Evolutionary conservation across 2,113 vertebrate genomes (phyloP), one percentile per base, ranked within the genome.

Genomic region (Rhipidura dahli): DNA sequence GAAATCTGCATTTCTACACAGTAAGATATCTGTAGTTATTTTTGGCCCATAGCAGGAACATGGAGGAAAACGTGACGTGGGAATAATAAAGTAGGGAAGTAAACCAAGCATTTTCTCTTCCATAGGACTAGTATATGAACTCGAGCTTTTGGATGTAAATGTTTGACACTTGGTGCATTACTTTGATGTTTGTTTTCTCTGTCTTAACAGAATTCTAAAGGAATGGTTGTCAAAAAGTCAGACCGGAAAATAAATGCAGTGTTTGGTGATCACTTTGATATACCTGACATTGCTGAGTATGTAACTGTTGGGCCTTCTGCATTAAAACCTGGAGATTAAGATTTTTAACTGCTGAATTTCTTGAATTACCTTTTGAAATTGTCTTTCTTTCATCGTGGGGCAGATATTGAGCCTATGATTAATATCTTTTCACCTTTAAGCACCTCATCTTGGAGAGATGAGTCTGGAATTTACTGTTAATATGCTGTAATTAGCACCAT

Each of bases 161-260:
- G 1, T 61, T 72, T 87, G n/a, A 23, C 9, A 40, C 3, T 6
- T 45, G 24, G 27, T 50, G 6, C 26, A n/a, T 70, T 26, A 54
- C 31, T 68, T 77, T 15, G 15, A 16, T 42, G 27, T 44, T 82
- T 83, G 7, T 49, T 89, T 93, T 72, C 40, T 92, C 61, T 90
- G n/a, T 77, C 78, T 81, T 60, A 51, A 94, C 93, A 98, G 98
- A 98, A 98, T 83, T 96, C 96, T 33, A 97, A 97, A 87, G 97
- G 95, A 33, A 71, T 96, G 71, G 71, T 96, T 10, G 81, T 98
- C 66, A 96, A 96, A 91, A 97, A 83, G 65, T 79, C 83, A 53
- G 44, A 94, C 3, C 26, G 30, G 70, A 91, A 53, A 81, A 96
- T 97, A 56, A 92, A 91, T 6, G 1, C 95, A 39, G 94, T 80